Conservation (phyloP, 2,113 vertebrate species). For the Trochalopteron elliotii region DNA sequence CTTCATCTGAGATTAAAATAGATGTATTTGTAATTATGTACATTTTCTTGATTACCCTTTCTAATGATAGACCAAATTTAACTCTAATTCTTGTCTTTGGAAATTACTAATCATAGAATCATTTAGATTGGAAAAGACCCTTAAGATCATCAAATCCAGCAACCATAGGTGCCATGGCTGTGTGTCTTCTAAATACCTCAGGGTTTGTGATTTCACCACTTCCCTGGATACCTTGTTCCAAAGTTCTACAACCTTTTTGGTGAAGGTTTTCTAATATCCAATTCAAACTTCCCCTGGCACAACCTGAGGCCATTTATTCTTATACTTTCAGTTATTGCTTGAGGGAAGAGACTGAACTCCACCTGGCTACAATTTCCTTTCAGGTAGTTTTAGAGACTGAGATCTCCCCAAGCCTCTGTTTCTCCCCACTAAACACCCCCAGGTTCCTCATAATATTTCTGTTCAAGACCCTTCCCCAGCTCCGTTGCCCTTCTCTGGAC, state of each 20-base stretch:
- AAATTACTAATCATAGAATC: neutral
- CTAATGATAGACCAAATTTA: neutral
- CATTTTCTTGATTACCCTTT: neutral
- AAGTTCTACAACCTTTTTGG: accelerated
- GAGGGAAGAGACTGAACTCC: accelerated
- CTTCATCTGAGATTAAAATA: neutral
- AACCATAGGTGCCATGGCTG: accelerated
- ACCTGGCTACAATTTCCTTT: accelerated
- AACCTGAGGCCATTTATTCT: neutral
- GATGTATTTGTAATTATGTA: neutral
- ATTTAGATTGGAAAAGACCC: neutral
- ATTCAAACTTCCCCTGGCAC: neutral
- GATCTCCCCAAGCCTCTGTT: accelerated
- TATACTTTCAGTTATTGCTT: neutral
- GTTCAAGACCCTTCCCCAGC: neutral
- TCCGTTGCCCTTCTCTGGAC: accelerated
- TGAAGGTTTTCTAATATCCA: neutral
- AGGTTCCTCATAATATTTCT: accelerated
- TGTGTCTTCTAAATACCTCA: neutral
- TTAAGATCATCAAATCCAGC: accelerated
- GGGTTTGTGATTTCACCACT: neutral
- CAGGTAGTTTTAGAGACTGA: accelerated
- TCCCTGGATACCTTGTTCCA: neutral
- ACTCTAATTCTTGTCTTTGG: neutral
- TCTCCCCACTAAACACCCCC: neutral